Percentiles rank a stretch among this genome's conserved stretches.
phyloP scores from a whole-genome alignment of 2,888 invertebrate genomes.

The Oscheius sp. region DNA sequence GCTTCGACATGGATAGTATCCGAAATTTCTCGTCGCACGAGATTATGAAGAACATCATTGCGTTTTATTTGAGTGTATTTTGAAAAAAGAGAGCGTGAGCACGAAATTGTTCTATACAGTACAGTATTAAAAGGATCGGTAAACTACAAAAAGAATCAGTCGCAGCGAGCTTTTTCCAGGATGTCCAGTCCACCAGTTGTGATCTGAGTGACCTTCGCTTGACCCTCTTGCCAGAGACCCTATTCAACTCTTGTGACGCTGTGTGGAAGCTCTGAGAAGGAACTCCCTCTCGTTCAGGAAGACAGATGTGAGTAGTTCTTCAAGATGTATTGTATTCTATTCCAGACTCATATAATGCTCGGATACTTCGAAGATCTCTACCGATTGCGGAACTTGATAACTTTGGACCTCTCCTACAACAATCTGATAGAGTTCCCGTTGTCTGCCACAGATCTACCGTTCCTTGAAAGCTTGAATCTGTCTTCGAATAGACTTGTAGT shows the following conservation, averaged over 20 bases:
- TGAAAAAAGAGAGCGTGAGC: neutral
- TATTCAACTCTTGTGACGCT: constrained; percentile 70
- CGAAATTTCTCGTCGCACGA: constrained; percentile 13
- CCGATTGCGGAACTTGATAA: constrained; percentile 73
- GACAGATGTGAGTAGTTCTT: neutral
- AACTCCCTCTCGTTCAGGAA: constrained; percentile 72
- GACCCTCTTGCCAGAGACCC: constrained; percentile 75
- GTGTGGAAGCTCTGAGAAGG: constrained; percentile 74
- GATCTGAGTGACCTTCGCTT: constrained; percentile 76
- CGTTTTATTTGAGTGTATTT: constrained; percentile 28
- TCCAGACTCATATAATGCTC: constrained; percentile 48
- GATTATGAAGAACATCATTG: constrained; percentile 25
- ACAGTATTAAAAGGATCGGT: no score
- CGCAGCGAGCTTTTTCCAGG: neutral
- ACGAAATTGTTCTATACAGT: neutral
- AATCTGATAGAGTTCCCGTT: constrained; percentile 74
- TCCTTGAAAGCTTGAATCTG: constrained; percentile 55
- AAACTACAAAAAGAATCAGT: no score
- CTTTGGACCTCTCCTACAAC: constrained; percentile 76
- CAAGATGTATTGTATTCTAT: neutral
- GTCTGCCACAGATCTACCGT: constrained; percentile 71
- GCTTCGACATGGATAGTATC: constrained; percentile 14
- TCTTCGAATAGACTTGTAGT: constrained; percentile 60
- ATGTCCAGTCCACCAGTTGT: constrained; percentile 30
- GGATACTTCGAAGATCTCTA: constrained; percentile 76